Percentiles rank a stretch among this genome's conserved stretches.
These are phyloP conservation scores for Dryoscopus gambensis DNA, from an alignment of 2,113 vertebrate genomes.

Conservation along the genomic window DNA sequence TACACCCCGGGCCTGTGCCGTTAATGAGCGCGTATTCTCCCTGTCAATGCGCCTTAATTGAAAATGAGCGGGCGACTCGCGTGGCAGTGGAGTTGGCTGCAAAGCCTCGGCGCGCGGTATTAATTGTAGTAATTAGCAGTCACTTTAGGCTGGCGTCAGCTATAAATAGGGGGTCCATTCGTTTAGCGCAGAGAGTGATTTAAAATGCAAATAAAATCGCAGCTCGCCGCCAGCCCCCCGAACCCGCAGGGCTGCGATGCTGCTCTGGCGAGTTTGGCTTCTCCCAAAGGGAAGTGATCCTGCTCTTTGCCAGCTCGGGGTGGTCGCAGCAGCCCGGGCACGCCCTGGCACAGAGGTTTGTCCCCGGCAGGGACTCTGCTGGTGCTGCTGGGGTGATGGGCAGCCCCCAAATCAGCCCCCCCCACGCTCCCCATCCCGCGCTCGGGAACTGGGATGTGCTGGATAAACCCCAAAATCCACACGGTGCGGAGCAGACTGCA, in stretches of 20 bases:
- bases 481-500: accelerated
- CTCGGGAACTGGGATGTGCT: accelerated
- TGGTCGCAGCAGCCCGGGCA: background rate
- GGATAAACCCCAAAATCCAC: background rate
- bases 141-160: constrained; percentile 79
- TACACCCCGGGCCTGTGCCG: constrained; percentile 66
- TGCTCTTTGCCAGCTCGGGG: background rate
- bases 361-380: background rate
- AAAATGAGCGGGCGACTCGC: constrained; percentile 77
- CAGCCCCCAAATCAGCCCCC: background rate
- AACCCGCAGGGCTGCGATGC: background rate
- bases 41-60: constrained; percentile 77
- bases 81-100: constrained; percentile 73
- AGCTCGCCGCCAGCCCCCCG: background rate
- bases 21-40: constrained; percentile 75
- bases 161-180: constrained; percentile 79
- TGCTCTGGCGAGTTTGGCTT: background rate
- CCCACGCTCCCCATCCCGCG: accelerated
- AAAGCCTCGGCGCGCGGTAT: constrained; percentile 72
- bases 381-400: background rate
- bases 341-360: background rate
- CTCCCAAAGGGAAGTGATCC: background rate
- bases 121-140: constrained; percentile 85
- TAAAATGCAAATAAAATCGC: constrained; percentile 78
- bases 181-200: constrained; percentile 72